Base-by-base conservation (phyloP, 2,888 invertebrate genomes). In the Nymphalis polychloros region DNA sequence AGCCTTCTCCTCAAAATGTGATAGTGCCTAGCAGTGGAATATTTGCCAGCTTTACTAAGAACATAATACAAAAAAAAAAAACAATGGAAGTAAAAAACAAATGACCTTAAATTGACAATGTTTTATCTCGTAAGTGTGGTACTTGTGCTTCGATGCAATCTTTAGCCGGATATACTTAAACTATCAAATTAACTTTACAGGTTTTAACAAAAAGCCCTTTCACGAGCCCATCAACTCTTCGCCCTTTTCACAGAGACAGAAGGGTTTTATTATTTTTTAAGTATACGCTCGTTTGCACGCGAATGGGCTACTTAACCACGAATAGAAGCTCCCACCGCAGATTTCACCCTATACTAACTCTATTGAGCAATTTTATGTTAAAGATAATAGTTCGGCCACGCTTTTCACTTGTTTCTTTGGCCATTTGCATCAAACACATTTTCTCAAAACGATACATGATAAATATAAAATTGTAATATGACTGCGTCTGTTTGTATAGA, bases 221-320 rank as follows among this genome's bases (percentile, higher is more conserved):
- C 67, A 69, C 63, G 66, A 68, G 48, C 59, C 70, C 71, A 63
- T 59, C 59, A 66, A 67, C 71, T 70, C 68, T 71, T 70, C 69
- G 65, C 74, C 63, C 74, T 76, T 77, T 78, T 78, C 81, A 84
- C 82, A 84, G 82, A 77, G 74, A 75, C 74, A 86, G 83, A 89
- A 91, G 89, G 84, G 88, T 85, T 90, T 91, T 89, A 89, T 92
- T 90, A 90, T 92, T 89, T 92, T 90, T 90, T 90, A 88, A 92
- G 92, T 86, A 84, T 85, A 84, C 88, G 89, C 90, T 90, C 93
- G 93, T 93, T 93, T 93, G 93, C 92, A 93, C 90, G 92, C 86
- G 92, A 93, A 93, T 93, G 87, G 90, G 87, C 92, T 92, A 93
- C 93, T 93, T 93, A 93, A 88, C 92, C 92, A 90, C 92, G 92